Conservation (phyloP, 2,888 invertebrate genomes). For the Cheilosia impressa region DNA sequence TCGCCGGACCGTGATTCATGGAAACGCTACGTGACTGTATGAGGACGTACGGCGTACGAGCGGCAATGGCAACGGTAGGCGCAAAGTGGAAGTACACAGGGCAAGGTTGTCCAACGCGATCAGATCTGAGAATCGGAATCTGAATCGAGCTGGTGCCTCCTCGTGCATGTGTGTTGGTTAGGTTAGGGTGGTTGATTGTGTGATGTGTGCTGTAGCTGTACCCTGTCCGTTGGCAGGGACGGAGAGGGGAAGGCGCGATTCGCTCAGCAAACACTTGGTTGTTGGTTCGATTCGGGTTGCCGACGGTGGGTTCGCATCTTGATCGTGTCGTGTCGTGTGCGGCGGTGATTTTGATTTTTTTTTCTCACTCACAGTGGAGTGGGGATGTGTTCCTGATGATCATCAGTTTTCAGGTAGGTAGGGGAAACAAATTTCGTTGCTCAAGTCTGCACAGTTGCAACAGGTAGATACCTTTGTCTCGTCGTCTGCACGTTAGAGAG, state of each 20-base stretch:
- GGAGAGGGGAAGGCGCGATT: conserved; percentile 44
- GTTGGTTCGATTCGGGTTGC: conserved; percentile 54
- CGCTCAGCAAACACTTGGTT: conserved; percentile 51
- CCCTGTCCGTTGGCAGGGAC: conserved; percentile 10
- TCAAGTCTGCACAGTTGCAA: conserved; percentile 31
- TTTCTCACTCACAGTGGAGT: conserved; percentile 41
- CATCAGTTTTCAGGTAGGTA: conserved; percentile 58
- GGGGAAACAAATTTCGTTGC: conserved; percentile 39
- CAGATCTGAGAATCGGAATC: conserved; percentile 36
- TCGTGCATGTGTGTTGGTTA: conserved; percentile 42
- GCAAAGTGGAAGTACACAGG: conserved; percentile 71
- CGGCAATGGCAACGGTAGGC: conserved; percentile 36
- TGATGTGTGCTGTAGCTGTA: neutral
- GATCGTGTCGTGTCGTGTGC: conserved; percentile 74
- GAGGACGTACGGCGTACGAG: conserved; percentile 35
- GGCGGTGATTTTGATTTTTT: conserved; percentile 66
- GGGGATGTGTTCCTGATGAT: conserved; percentile 59
- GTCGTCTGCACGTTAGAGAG: conserved; percentile 25
- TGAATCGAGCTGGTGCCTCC: conserved; percentile 11
- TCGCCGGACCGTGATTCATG: conserved; percentile 71
- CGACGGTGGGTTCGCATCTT: conserved; percentile 52
- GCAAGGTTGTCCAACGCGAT: conserved; percentile 67
- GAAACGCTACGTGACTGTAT: conserved; percentile 69
- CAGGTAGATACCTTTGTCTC: conserved; percentile 21
- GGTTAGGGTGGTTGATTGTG: conserved; percentile 50